Evolutionary conservation across 2,113 vertebrate species (phyloP).

Genomic region (Aegypius monachus): DNA sequence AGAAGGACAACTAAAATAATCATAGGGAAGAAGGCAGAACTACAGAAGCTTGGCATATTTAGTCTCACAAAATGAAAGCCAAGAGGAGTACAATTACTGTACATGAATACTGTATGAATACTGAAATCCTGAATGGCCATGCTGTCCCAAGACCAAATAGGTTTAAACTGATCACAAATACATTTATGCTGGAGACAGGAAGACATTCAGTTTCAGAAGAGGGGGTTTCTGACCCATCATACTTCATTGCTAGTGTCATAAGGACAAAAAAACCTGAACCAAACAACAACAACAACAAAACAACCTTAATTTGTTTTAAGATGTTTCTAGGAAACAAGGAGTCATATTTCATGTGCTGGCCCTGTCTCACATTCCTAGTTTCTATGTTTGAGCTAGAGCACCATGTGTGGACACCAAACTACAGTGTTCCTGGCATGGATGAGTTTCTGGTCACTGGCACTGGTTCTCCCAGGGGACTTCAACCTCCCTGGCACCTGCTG

Average conservation of each 20-base stretch:
- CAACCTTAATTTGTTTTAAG: not conserved
- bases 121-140: not conserved
- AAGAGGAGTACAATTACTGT: not conserved
- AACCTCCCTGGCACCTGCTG: not conserved
- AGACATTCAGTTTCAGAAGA: not conserved
- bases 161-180: not conserved
- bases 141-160: not conserved
- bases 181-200: not conserved
- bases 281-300: not conserved
- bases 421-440: not conserved
- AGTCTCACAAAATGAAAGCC: not conserved
- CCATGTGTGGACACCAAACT: not conserved
- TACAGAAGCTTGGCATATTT: not conserved
- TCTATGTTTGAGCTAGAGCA: not conserved
- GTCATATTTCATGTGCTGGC: not conserved
- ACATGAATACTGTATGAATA: not conserved
- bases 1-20: not conserved
- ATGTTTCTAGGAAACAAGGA: not conserved
- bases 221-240: not conserved
- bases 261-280: not conserved
- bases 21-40: not conserved
- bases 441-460: not conserved
- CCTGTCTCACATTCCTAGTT: not conserved
- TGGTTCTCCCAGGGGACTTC: not conserved
- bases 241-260: not conserved